These are phyloP conservation scores for Apostichopus californicus DNA, from an alignment of 35 echinoderm and acorn worm species.

Conservation along the genomic window DNA sequence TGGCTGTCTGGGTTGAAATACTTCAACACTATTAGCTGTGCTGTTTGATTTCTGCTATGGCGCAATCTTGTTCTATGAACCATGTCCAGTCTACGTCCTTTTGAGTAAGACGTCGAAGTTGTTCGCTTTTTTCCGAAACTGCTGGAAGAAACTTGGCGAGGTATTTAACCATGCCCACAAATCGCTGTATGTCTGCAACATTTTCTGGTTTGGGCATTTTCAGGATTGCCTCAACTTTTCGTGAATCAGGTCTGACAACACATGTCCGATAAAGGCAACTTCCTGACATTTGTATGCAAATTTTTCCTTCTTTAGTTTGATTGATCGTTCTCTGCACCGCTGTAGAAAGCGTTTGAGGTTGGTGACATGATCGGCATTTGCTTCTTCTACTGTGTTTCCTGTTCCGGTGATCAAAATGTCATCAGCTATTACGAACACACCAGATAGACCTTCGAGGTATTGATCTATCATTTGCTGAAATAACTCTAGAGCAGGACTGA, in stretches of 20 bases:
- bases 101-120: constrained; percentile 58
- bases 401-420: constrained; percentile 60
- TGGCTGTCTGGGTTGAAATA: constrained; percentile 43
- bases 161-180: constrained; percentile 68
- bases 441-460: constrained; percentile 38
- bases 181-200: constrained; percentile 61
- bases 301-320: constrained; percentile 76
- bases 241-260: constrained; percentile 52
- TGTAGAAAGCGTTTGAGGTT: constrained; percentile 58
- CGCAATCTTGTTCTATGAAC: constrained; percentile 55
- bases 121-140: constrained; percentile 57
- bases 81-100: constrained; percentile 62
- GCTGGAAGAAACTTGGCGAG: constrained; percentile 59
- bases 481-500: constrained; percentile 25
- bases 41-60: constrained; percentile 53
- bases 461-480: constrained; percentile 54
- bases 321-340: constrained; percentile 63
- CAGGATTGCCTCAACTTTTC: constrained; percentile 49
- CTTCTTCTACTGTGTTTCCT: constrained; percentile 64
- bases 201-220: constrained; percentile 51
- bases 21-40: constrained; percentile 37
- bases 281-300: constrained; percentile 57
- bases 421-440: constrained; percentile 64
- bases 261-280: no score
- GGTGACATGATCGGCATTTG: constrained; percentile 69